A percentile compares a stretch with the other conserved stretches of the same genome.
Evolutionary conservation across 92 coral and sea anemone species (phyloP).

Genomic region (Heliopora coerulea): DNA sequence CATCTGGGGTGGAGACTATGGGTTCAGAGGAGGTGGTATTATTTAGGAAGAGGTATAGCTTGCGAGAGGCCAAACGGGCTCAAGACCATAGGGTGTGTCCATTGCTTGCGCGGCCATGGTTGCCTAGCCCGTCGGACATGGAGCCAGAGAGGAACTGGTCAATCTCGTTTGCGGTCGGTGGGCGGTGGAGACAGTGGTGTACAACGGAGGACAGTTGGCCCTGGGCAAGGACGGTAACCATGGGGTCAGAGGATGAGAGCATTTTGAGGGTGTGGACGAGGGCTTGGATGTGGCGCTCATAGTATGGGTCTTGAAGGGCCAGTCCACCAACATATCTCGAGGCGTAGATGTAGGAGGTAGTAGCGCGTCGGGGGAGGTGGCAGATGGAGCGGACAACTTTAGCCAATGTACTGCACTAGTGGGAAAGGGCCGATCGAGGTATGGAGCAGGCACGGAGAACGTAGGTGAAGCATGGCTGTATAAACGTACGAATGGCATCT

Average conservation of each 20-base stretch:
- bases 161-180: not conserved
- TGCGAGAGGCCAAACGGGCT: not conserved
- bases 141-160: conserved; percentile 8
- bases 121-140: not conserved
- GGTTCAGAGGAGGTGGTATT: not conserved
- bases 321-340: too few relatives aligned
- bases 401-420: too few relatives aligned
- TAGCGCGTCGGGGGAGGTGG: too few relatives aligned
- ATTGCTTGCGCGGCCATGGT: too few relatives aligned
- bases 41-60: not conserved
- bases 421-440: not conserved
- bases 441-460: not conserved
- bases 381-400: not conserved
- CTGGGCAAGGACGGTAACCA: too few relatives aligned
- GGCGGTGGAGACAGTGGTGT: not conserved
- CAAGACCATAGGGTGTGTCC: not conserved
- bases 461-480: not conserved
- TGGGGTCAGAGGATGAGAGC: not conserved
- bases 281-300: not conserved
- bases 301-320: conserved; percentile 2
- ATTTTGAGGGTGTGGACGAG: conserved; percentile 11
- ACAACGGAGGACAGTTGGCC: conserved; percentile 1
- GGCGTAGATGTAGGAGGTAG: too few relatives aligned
- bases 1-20: not conserved
- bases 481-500: conserved; percentile 1